Evolutionary conservation across 2,888 invertebrate species (phyloP).

Genomic region (Schizotus pectinicornis): DNA sequence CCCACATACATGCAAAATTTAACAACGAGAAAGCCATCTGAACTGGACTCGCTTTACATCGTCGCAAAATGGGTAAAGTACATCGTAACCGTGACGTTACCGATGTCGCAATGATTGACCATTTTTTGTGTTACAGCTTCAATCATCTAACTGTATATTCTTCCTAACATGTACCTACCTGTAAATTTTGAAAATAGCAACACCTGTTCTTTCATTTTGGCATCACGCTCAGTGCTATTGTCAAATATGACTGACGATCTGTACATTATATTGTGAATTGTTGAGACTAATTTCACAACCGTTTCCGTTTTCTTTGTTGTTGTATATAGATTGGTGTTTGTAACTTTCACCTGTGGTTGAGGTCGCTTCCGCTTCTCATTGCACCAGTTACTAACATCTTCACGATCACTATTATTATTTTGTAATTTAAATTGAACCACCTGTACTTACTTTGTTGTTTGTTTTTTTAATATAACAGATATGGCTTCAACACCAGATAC

Average conservation of each 20-base stretch:
- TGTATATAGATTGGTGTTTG: slow-evolving; percentile 26
- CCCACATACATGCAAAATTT: slow-evolving; percentile 29
- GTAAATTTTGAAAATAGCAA: slow-evolving; percentile 54
- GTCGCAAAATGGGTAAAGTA: slow-evolving; percentile 32
- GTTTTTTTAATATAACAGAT: slow-evolving; percentile 56
- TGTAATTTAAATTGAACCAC: slow-evolving; percentile 40
- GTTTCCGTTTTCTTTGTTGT: slow-evolving; percentile 17
- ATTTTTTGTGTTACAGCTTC: slow-evolving; percentile 47
- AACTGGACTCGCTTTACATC: slow-evolving; percentile 38
- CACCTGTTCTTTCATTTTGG: slow-evolving; percentile 37
- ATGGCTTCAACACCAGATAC: slow-evolving; percentile 56
- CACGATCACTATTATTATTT: slow-evolving; percentile 34
- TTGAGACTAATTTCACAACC: slow-evolving; percentile 39
- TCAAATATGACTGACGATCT: slow-evolving; percentile 45
- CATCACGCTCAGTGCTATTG: slow-evolving; percentile 33
- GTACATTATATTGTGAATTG: slow-evolving; percentile 37
- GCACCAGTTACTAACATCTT: slow-evolving; percentile 40
- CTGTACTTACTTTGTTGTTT: slow-evolving; percentile 39
- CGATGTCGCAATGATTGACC: slow-evolving; percentile 17
- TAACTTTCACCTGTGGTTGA: slow-evolving; percentile 28
- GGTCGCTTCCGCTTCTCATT: slow-evolving; percentile 38
- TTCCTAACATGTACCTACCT: slow-evolving; percentile 45
- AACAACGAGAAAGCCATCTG: slow-evolving; percentile 42
- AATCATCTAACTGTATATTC: slow-evolving; percentile 53
- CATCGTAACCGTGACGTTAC: slow-evolving; percentile 28